A percentile compares a stretch with the other conserved stretches of the same genome.
Conservation (phyloP, 2,888 invertebrate genomes). For the Leptopilina syphax region DNA sequence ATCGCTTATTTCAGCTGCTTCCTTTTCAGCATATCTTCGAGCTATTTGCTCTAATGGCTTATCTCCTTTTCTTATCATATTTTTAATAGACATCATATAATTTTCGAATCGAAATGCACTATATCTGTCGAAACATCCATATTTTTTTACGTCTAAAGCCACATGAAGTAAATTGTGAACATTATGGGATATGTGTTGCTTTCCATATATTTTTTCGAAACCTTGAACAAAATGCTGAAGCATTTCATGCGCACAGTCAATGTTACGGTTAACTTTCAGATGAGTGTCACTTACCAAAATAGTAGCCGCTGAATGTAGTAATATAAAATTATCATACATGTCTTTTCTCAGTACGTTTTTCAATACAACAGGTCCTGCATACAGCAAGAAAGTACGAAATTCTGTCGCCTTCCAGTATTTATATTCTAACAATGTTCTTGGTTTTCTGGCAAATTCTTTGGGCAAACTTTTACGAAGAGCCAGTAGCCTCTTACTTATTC, state of each 20-base stretch:
- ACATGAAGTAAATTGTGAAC: constrained; percentile 65
- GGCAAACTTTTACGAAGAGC: constrained; percentile 7
- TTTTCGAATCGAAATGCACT: constrained; percentile 67
- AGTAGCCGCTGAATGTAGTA: constrained; percentile 1
- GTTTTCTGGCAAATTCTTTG: background rate
- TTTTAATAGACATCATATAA: constrained; percentile 55
- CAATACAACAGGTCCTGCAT: background rate
- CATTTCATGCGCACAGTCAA: background rate
- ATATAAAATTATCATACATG: background rate
- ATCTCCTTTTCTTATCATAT: constrained; percentile 43
- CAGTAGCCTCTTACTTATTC: background rate
- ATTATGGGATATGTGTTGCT: constrained; percentile 59
- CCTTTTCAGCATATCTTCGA: background rate
- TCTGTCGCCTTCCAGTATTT: background rate
- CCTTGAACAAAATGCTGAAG: background rate
- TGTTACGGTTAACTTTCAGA: background rate
- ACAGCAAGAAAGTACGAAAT: background rate
- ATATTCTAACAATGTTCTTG: constrained; percentile 1
- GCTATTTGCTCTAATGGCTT: constrained; percentile 49
- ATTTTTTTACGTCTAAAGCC: constrained; percentile 59
- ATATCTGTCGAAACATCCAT: constrained; percentile 61
- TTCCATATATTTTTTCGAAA: constrained; percentile 39
- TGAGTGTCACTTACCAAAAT: background rate
- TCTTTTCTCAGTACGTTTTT: background rate
- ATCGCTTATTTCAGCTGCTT: background rate